Percentiles rank a stretch among this genome's conserved stretches.
These are phyloP conservation scores for Pomatorhinus ruficollis DNA, from an alignment of 2,113 vertebrate genomes.

Conservation along the genomic window DNA sequence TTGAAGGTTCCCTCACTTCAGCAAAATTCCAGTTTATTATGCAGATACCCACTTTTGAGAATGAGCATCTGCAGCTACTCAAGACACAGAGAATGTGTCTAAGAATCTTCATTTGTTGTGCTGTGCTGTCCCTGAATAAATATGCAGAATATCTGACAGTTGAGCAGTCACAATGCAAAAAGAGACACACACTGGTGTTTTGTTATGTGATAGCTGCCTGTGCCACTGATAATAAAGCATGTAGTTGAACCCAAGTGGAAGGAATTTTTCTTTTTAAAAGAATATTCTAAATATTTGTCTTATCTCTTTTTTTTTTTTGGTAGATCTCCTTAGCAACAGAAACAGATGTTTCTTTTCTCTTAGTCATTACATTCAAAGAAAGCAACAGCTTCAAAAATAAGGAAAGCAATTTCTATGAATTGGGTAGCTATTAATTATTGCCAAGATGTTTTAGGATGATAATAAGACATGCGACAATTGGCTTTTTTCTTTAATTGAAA, in stretches of 20 bases:
- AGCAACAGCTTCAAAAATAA: conserved; percentile 79
- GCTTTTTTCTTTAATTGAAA: conserved; percentile 73
- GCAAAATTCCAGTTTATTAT: neutral
- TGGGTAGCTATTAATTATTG: conserved; percentile 78
- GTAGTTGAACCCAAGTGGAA: conserved; percentile 64
- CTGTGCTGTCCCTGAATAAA: neutral
- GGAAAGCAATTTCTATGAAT: conserved; percentile 74
- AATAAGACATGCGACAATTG: conserved; percentile 72
- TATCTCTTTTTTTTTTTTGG: conserved; percentile 28
- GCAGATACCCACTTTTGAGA: neutral
- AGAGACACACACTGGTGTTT: conserved; percentile 5
- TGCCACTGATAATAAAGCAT: conserved; percentile 59
- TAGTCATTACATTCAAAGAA: conserved; percentile 78
- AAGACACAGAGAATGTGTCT: neutral
- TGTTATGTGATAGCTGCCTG: conserved; percentile 3
- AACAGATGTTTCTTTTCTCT: conserved; percentile 80
- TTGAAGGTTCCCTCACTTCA: neutral
- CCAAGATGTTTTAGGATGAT: conserved; percentile 75
- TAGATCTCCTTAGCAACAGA: conserved; percentile 77
- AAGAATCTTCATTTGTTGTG: conserved; percentile 8
- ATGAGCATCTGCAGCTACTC: conserved; percentile 41
- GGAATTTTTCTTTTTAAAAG: conserved; percentile 37
- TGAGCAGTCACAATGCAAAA: neutral
- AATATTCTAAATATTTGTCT: conserved; percentile 73
- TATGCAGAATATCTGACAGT: neutral